A percentile compares a stretch with the other conserved stretches of the same genome.
Evolutionary conservation across 2,797 vertebrate genomes (phyloP).

Genomic region (Thunnus albacares): DNA sequence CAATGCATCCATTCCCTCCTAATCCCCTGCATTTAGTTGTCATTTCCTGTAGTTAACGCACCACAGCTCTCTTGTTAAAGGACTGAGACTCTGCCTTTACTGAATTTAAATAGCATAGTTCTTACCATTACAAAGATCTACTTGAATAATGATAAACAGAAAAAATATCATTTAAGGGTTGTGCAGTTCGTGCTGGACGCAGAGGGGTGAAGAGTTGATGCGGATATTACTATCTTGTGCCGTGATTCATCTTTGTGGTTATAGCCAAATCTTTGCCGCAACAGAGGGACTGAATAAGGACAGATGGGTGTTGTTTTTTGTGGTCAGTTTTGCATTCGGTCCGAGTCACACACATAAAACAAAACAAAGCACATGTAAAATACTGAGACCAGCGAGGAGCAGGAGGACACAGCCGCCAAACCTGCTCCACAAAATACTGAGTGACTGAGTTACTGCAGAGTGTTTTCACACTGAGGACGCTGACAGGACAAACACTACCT

Average conservation of each 20-base stretch:
- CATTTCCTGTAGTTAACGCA: too few relatives aligned
- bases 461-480: not conserved
- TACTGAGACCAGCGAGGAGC: not conserved
- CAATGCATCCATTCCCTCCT: too few relatives aligned
- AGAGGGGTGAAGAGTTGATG: too few relatives aligned
- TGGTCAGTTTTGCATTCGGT: conserved; percentile 43
- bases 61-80: too few relatives aligned
- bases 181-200: too few relatives aligned
- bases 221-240: not conserved
- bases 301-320: not conserved
- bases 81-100: too few relatives aligned
- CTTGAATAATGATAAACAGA: too few relatives aligned
- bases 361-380: conserved; percentile 58
- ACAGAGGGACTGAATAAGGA: not conserved
- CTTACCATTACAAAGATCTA: too few relatives aligned
- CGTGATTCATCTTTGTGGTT: not conserved
- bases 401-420: conserved; percentile 9
- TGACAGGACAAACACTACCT: not conserved
- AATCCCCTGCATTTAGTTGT: too few relatives aligned
- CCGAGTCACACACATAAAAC: conserved; percentile 36
- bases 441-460: not conserved
- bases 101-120: too few relatives aligned
- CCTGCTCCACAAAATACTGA: conserved; percentile 34
- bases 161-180: too few relatives aligned
- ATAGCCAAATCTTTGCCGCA: not conserved